These are phyloP conservation scores for Magallana nippona DNA, from an alignment of 2,888 invertebrate genomes.

Conservation along the genomic window DNA sequence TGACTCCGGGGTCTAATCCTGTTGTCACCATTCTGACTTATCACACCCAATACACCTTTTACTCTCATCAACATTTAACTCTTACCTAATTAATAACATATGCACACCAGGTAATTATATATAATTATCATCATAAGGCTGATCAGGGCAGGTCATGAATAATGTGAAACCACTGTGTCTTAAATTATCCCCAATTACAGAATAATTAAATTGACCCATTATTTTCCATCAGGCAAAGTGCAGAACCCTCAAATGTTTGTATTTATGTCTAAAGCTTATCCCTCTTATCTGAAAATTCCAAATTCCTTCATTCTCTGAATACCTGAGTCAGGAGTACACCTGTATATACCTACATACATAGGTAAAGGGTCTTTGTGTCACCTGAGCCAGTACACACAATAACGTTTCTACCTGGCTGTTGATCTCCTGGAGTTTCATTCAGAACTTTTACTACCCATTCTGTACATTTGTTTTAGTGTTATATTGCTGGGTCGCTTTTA, in stretches of 20 bases:
- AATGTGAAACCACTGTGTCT: too few species aligned
- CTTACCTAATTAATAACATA: too few species aligned
- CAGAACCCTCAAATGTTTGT: neutral
- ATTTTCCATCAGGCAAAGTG: neutral
- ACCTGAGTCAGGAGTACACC: neutral
- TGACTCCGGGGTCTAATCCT: too few species aligned
- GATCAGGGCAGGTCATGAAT: too few species aligned
- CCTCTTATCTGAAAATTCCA: neutral
- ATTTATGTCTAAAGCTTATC: neutral
- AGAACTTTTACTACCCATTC: slow-evolving; percentile 7
- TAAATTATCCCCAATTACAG: too few species aligned
- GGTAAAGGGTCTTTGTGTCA: neutral
- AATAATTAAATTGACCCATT: neutral
- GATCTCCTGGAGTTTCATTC: neutral
- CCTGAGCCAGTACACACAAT: neutral
- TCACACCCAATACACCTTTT: too few species aligned
- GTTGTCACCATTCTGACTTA: too few species aligned
- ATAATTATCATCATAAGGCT: too few species aligned
- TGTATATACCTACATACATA: slow-evolving; percentile 10
- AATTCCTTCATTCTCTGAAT: slow-evolving; percentile 21
- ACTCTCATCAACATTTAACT: too few species aligned
- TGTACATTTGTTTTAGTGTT: neutral
- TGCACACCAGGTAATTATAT: too few species aligned
- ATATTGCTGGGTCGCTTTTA: neutral
- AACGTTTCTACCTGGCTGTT: neutral